Evolutionary conservation across 2,888 invertebrate genomes (phyloP).

Genomic region (Spodoptera picta): DNA sequence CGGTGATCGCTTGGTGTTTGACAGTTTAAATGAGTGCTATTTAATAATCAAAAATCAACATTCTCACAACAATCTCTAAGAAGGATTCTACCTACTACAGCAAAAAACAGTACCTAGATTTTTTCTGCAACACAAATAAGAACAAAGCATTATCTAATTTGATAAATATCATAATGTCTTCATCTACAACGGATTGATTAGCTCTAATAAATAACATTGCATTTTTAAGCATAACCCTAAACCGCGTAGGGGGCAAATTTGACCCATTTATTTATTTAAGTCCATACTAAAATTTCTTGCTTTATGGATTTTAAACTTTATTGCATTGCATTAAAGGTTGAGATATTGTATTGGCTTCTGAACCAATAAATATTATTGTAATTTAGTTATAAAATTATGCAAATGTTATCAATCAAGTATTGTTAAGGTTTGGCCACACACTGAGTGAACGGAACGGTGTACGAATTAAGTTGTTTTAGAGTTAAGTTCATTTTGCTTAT

Average conservation of each 20-base stretch:
- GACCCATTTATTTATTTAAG: conserved; percentile 48
- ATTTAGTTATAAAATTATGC: conserved; percentile 58
- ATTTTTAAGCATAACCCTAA: conserved; percentile 59
- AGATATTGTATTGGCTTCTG: conserved; percentile 24
- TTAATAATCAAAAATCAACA: background rate
- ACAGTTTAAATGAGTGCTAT: no score
- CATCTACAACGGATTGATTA: conserved; percentile 34
- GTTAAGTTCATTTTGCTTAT: conserved; percentile 12
- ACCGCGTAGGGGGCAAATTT: conserved; percentile 49
- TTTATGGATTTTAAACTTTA: no score
- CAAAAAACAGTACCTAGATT: background rate
- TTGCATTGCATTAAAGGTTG: no score
- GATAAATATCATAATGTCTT: conserved; percentile 39
- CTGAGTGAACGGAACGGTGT: conserved; percentile 39
- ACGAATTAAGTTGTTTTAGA: conserved; percentile 30
- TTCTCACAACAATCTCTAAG: background rate
- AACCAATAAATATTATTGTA: conserved; percentile 49
- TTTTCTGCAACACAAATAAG: background rate
- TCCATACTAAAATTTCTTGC: no score
- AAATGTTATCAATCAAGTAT: conserved; percentile 62
- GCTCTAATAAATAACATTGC: conserved; percentile 41
- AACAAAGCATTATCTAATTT: conserved; percentile 15
- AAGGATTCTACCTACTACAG: background rate
- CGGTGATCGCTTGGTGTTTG: no score
- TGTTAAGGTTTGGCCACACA: conserved; percentile 64